Conservation (phyloP, 2,888 invertebrate genomes). For the Alcis repandata region DNA sequence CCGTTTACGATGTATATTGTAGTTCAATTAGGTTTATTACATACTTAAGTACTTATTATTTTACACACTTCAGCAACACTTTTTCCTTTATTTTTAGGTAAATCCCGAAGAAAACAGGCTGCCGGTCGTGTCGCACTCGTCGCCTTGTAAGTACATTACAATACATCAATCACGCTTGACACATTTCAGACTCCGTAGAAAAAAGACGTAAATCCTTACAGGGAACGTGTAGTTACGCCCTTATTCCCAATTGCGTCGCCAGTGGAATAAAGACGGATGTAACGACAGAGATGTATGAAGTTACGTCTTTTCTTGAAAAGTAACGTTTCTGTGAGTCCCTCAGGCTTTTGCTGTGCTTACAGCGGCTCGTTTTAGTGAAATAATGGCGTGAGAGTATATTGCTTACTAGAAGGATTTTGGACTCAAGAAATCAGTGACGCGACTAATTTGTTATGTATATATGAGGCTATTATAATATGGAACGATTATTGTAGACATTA, state of each 20-base stretch:
- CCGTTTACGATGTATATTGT: too few species aligned
- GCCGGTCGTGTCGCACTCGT: conserved; percentile 77
- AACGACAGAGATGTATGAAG: not conserved
- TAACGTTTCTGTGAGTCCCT: conserved; percentile 30
- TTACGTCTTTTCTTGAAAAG: conserved; percentile 13
- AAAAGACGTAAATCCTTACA: conserved; percentile 6
- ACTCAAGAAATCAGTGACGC: conserved; percentile 14
- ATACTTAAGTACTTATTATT: not conserved
- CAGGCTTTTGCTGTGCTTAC: conserved; percentile 23
- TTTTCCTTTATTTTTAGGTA: conserved; percentile 67
- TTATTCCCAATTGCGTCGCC: not conserved
- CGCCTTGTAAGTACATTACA: conserved; percentile 75
- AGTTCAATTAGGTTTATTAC: not conserved
- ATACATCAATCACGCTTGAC: conserved; percentile 67
- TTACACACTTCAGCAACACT: conserved; percentile 15
- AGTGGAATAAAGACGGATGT: conserved; percentile 5
- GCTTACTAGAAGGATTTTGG: conserved; percentile 6
- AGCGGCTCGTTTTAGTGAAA: conserved; percentile 47
- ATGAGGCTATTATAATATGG: not conserved
- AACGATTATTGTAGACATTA: not conserved
- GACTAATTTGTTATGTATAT: conserved; percentile 10
- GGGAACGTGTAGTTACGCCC: conserved; percentile 3
- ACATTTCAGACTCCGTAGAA: conserved; percentile 41
- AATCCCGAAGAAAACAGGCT: conserved; percentile 80
- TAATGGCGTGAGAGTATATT: conserved; percentile 22